Evolutionary conservation across 1,140 invertebrate species (phyloP).

Genomic region (Drosophila aff.): DNA sequence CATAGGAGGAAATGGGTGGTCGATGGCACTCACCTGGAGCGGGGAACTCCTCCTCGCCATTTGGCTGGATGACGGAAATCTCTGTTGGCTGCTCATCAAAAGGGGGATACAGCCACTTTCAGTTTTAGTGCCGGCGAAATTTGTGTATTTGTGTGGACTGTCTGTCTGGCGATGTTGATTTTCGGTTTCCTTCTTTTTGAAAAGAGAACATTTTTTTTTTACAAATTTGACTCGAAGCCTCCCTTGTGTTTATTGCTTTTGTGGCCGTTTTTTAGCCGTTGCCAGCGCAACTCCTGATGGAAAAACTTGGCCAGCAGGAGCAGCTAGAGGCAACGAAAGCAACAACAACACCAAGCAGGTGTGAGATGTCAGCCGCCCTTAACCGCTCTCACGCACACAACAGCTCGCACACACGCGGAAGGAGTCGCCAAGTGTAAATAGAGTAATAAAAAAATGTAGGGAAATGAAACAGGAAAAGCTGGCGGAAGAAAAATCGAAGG

Average conservation of each 20-base stretch:
- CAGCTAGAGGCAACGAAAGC: constrained; percentile 16
- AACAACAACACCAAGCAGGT: constrained; percentile 47
- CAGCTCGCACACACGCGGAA: constrained; percentile 17
- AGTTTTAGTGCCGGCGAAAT: constrained; percentile 46
- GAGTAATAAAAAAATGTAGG: constrained; percentile 70
- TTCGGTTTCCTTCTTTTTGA: constrained; percentile 29
- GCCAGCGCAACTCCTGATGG: constrained; percentile 59
- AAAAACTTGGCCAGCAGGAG: constrained; percentile 55
- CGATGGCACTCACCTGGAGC: constrained; percentile 56
- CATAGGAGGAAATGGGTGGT: not conserved
- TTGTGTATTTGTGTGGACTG: constrained; percentile 24
- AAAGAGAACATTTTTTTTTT: constrained; percentile 28
- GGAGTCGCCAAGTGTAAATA: constrained; percentile 69
- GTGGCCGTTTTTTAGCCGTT: constrained; percentile 45
- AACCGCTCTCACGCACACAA: constrained; percentile 19
- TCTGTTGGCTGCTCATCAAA: constrained; percentile 38
- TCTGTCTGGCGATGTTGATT: constrained; percentile 41
- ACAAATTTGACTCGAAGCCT: constrained; percentile 11
- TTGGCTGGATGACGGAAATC: constrained; percentile 43
- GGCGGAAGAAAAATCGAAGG: constrained; percentile 49
- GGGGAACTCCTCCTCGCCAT: constrained; percentile 20
- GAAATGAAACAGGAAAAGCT: constrained; percentile 72
- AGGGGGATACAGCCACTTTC: constrained; percentile 37
- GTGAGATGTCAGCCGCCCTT: constrained; percentile 49
- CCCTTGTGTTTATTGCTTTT: constrained; percentile 25